These are phyloP conservation scores for Spicauda simplicius DNA, from an alignment of 2,888 invertebrate species.

Conservation along the genomic window DNA sequence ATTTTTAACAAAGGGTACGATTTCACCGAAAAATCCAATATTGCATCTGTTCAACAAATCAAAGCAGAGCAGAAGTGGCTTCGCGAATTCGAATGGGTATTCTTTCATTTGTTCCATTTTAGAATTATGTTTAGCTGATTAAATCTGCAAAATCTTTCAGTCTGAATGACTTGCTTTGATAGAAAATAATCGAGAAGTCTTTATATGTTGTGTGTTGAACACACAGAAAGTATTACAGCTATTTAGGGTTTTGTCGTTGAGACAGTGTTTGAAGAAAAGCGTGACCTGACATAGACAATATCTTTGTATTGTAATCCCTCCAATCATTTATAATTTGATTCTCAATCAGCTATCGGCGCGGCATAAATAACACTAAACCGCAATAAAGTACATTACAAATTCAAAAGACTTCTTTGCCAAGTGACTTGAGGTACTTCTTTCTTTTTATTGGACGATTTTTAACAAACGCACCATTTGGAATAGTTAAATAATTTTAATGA, in stretches of 20 bases:
- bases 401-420: too few relatives aligned
- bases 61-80: constrained; percentile 41
- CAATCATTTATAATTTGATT: too few relatives aligned
- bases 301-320: too few relatives aligned
- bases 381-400: too few relatives aligned
- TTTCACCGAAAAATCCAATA: constrained; percentile 41
- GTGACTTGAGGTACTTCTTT: too few relatives aligned
- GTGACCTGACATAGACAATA: too few relatives aligned
- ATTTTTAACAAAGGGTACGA: constrained; percentile 34
- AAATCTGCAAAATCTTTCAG: constrained; percentile 14
- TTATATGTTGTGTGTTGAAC: not conserved
- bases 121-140: constrained; percentile 28
- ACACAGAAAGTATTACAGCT: not conserved
- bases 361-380: too few relatives aligned
- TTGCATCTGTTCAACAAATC: constrained; percentile 41
- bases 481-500: too few relatives aligned
- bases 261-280: not conserved
- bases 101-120: constrained; percentile 39
- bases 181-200: constrained; percentile 15
- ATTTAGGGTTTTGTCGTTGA: constrained; percentile 12
- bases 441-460: too few relatives aligned
- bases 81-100: constrained; percentile 42
- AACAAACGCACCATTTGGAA: too few relatives aligned
- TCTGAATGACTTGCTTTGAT: constrained; percentile 21
- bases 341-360: too few relatives aligned